Conservation (phyloP, 1,140 invertebrate species). For the Papilio polyxenes region DNA sequence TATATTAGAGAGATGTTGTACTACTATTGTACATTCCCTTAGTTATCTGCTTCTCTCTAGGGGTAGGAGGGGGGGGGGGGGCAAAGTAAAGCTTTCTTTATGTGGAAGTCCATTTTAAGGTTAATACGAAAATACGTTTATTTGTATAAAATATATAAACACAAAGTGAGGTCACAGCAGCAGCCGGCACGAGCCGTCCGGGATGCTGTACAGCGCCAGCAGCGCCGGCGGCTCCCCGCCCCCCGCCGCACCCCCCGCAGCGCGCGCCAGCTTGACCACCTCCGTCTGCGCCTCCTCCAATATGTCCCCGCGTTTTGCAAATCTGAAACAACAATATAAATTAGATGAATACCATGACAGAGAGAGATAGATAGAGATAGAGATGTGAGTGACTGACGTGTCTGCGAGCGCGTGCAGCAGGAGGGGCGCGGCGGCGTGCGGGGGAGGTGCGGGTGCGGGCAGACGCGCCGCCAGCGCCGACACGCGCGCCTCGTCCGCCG, state of each 20-base stretch:
- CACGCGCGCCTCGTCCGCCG: neutral
- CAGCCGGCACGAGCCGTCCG: constrained; percentile 55
- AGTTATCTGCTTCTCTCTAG: no score
- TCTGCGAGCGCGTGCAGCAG: constrained; percentile 47
- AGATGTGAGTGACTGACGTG: constrained; percentile 45
- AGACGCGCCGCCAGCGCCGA: no score
- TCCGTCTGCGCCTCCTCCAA: constrained; percentile 63
- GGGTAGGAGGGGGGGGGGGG: no score
- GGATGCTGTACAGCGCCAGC: constrained; percentile 67
- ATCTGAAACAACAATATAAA: constrained; percentile 50
- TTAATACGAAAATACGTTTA: constrained; percentile 20
- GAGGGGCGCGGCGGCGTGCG: constrained; percentile 55
- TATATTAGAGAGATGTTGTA: no score
- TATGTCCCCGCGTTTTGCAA: constrained; percentile 59
- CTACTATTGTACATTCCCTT: no score
- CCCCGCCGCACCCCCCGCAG: constrained; percentile 39
- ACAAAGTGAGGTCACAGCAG: constrained; percentile 9
- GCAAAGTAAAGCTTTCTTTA: no score
- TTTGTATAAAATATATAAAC: constrained; percentile 8
- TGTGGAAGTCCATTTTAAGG: neutral
- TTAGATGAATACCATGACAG: constrained; percentile 46
- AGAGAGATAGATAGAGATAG: neutral
- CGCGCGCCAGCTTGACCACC: constrained; percentile 37
- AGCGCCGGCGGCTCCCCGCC: constrained; percentile 61
- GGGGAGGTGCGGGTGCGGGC: no score